Evolutionary conservation across 2,113 vertebrate species (phyloP), one percentile per base, ranked within the genome.

Genomic region (Eidolon helvum): DNA sequence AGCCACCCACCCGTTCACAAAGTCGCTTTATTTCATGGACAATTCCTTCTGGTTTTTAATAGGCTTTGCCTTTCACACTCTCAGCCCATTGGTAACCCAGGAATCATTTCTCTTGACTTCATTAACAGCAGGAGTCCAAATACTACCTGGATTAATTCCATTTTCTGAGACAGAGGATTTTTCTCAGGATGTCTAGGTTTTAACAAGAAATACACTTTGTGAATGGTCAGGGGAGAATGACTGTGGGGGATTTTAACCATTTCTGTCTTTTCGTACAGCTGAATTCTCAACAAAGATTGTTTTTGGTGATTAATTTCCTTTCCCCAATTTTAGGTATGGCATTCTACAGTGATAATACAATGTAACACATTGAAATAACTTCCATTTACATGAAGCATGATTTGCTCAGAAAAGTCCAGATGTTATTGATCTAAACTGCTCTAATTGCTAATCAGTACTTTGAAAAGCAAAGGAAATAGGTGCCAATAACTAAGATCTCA

Each of bases 1-100:
- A 78, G 63, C 88, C 79, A 91, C 87, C 30, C 26, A 7, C 7
- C 7, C n/a, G 63, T 93, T 43, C 74, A 88, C 15, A 94, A 89
- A 97, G 45, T 1, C 0, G 0, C 40, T 82, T 90, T 77, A 59
- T 87, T 92, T 91, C 88, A 83, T 35, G 30, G 74, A 40, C 33
- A 85, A 94, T 78, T 69, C 90, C 69, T 38, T 12, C 8, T 38
- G 22, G 43, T 38, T 92, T 92, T 92, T 74, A 96, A 91, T 86
- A 21, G 79, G n/a, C 53, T 97, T 90, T 97, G 43, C 95, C 87
- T 94, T 90, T 72, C 68, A 45, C 4, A 84, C 28, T 75, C 66
- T 92, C 16, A 83, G 38, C 43, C 63, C 59, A 65, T 26, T 87
- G 71, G 71, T 86, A 68, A 57, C 35, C 40, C 57, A 87, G 50